Evolutionary conservation across 2,888 invertebrate species (phyloP), one percentile per base, ranked within the genome.

Genomic region (Watsonalla binaria): DNA sequence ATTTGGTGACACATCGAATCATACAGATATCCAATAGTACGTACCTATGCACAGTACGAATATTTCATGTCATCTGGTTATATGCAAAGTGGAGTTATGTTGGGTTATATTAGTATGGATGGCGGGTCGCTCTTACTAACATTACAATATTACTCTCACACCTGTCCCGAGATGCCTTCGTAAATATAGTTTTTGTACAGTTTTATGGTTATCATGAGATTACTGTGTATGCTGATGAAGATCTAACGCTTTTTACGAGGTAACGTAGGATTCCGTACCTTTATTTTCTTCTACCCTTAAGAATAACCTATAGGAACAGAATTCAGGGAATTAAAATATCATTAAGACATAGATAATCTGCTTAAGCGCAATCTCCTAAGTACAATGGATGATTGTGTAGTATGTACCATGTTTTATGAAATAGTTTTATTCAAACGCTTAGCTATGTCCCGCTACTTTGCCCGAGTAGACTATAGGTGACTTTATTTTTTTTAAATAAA

Each of bases 101-200:
- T 68, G 72, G 72, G 74, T 74, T 78, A 80, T 79, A 86, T 86
- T 86, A 84, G 83, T 86, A 87, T 85, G 78, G 84, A 87, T 86
- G 80, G 82, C 79, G 81, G 81, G 80, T 76, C 78, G 79, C 82
- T 80, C 64, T 76, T 74, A 77, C 82, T 78, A 69, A 81, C 85
- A 87, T 87, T 88, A 87, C 83, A 88, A 87, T 87, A 86, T 86
- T 85, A 76, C 84, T 71, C 76, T 74, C 78, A 72, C 86, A 85
- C 85, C 84, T 86, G 77, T 76, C 80, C 80, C 79, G 59, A 61
- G 66, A 75, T 78, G 74, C 77, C 74, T 73, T 69, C 70, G 80
- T 84, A 81, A 80, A 83, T 84, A 85, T 72, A 78, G 78, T 80
- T 83, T 82, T 84, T 80, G 71, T 73, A 71, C 74, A 75, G 76